Percentiles rank a stretch among this genome's conserved stretches.
Evolutionary conservation across 1,140 invertebrate genomes (phyloP).

Genomic region (Apis florea): DNA sequence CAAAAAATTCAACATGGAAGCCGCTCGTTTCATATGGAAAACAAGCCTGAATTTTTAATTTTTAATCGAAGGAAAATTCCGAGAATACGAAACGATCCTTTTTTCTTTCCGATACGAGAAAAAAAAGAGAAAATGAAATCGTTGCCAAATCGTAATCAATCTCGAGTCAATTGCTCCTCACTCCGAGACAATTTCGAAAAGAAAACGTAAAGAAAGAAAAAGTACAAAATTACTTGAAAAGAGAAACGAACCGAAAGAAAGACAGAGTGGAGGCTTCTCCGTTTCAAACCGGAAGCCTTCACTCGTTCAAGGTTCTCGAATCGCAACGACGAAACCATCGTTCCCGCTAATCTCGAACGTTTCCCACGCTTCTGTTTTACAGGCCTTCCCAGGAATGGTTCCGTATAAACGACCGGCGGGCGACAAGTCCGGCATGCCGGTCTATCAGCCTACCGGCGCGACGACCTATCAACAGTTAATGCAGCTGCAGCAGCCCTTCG

Average conservation of each 20-base stretch:
- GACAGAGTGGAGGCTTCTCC: conserved; percentile 41
- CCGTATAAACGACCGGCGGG: conserved; percentile 96
- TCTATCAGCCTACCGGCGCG: conserved; percentile 93
- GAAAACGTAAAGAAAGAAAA: no score
- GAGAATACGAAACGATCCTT: no score
- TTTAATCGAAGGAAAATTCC: no score
- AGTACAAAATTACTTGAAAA: no score
- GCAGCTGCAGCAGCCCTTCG: conserved; percentile 95
- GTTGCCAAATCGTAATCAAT: no score
- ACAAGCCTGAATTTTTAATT: no score
- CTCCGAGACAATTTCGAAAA: no score
- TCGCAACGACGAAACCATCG: background rate
- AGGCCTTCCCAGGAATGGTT: conserved; percentile 96
- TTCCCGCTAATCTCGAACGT: conserved; percentile 33
- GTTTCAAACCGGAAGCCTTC: conserved; percentile 21
- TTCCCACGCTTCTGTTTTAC: conserved; percentile 74
- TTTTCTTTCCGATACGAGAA: no score
- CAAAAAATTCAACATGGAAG: no score
- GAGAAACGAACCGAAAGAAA: background rate
- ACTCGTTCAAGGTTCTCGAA: conserved; percentile 6
- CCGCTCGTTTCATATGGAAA: no score
- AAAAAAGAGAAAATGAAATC: no score
- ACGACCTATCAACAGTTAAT: conserved; percentile 97
- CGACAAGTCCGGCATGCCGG: conserved; percentile 96
- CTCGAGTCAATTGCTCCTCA: no score